Base-by-base conservation (phyloP, 1,140 invertebrate genomes). In the Frieseomelitta varia region DNA sequence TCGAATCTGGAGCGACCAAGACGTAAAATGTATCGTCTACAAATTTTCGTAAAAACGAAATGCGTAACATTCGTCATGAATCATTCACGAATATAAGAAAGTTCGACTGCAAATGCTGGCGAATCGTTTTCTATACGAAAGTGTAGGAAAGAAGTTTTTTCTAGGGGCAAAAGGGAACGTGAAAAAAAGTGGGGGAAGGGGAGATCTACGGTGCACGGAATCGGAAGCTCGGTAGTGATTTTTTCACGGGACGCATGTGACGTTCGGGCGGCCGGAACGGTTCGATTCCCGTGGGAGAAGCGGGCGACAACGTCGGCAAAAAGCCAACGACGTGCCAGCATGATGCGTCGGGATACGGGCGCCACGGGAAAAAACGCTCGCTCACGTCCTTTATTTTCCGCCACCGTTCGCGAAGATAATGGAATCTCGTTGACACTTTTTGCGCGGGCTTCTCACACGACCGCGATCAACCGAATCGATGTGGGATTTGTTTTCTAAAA, bases 331-430 rank as follows among this genome's bases (percentile, higher is more conserved):
- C 81, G 61, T 73, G 86, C 24, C 81, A 80, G 77, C 56, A 72
- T 77, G 87, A 87, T 73, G 79, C 67, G 73, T 30, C 61, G 55
- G 21, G 73, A 88, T 85, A 79, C 81, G 76, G 81, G 72, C 87
- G 86, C 77, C 82, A 79, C 67, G 74, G 68, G 68, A 78, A 87
- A 88, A 85, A 88, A 88, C 53, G 61, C 21, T 67, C 27, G 79
- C 30, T 27, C 3, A 6, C 6, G 61, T 85, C 47, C 63, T 85
- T 81, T 87, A 85, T 88, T 87, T 87, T 87, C 53, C 72, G 58
- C 53, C 21, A 63, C 63, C 34, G 61, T n/a, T 58, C 71, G 61
- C 71, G 65, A 65, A 84, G 74, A 80, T n/a, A 85, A 72, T 61
- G 81, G 73, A 84, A 87, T 67, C 58, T 75, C 67, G 67, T 88